A percentile compares a stretch with the other conserved stretches of the same genome.
These are phyloP conservation scores for Lymantria monacha DNA, from an alignment of 2,888 invertebrate genomes.

Conservation along the genomic window DNA sequence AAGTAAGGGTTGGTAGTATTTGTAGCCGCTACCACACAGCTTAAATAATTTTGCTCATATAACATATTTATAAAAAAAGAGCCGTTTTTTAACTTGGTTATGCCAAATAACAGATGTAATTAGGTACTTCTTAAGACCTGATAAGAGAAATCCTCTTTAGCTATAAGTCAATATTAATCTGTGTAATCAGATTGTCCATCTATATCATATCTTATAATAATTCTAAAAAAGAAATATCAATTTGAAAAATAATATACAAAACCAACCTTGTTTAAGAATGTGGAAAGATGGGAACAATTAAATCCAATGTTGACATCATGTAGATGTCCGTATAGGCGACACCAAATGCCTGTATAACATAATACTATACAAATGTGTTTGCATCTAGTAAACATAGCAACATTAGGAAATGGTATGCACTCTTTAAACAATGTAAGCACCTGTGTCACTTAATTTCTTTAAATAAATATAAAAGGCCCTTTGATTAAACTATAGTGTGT, in stretches of 20 bases:
- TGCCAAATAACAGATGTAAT: too few species aligned
- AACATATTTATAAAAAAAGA: too few species aligned
- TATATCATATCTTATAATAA: too few species aligned
- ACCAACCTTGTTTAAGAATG: not conserved
- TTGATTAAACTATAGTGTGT: constrained; percentile 25
- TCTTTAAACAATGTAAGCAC: constrained; percentile 47
- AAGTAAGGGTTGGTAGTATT: too few species aligned
- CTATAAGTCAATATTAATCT: too few species aligned
- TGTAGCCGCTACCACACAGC: too few species aligned
- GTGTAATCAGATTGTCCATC: too few species aligned
- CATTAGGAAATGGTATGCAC: constrained; percentile 48
- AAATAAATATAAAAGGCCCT: constrained; percentile 18
- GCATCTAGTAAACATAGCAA: constrained; percentile 28
- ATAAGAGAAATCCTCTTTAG: too few species aligned
- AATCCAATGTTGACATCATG: constrained; percentile 11
- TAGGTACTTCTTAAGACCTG: too few species aligned
- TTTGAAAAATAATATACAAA: not conserved
- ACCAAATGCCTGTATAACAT: constrained; percentile 35
- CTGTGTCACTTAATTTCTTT: constrained; percentile 54
- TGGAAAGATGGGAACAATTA: constrained; percentile 13
- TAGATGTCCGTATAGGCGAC: constrained; percentile 17
- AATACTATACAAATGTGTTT: constrained; percentile 39
- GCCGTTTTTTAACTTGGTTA: too few species aligned
- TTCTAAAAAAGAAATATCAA: not conserved
- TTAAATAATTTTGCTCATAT: too few species aligned